These are phyloP conservation scores for Brachymystax lenok DNA, from an alignment of 2,797 vertebrate species.

Conservation along the genomic window DNA sequence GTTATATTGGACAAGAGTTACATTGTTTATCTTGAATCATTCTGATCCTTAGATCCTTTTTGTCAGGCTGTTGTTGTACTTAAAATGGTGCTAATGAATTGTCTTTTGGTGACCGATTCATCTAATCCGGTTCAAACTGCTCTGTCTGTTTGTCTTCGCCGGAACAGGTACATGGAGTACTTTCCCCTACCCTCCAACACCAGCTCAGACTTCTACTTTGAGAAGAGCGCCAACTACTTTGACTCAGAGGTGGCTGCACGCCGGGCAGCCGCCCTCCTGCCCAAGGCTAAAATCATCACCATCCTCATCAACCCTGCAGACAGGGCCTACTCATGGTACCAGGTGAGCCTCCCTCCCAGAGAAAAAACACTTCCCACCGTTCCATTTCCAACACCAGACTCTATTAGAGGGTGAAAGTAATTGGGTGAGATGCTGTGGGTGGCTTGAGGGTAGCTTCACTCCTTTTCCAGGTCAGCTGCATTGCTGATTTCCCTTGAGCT, in stretches of 20 bases:
- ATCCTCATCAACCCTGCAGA: slow-evolving; percentile 98
- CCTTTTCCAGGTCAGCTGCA: not conserved
- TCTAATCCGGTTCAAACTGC: too few relatives aligned
- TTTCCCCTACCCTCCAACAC: slow-evolving; percentile 98
- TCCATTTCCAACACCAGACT: not conserved
- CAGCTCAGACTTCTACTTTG: slow-evolving; percentile 98
- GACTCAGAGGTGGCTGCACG: slow-evolving; percentile 92
- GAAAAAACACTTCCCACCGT: not conserved
- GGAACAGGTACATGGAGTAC: slow-evolving; percentile 96
- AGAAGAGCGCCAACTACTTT: slow-evolving; percentile 99
- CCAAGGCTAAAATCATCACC: slow-evolving; percentile 95
- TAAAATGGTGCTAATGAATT: too few relatives aligned
- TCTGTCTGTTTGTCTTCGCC: not conserved
- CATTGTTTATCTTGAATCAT: too few relatives aligned
- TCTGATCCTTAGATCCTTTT: too few relatives aligned
- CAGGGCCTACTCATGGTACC: slow-evolving; percentile 92
- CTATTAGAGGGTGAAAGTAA: not conserved
- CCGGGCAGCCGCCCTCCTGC: slow-evolving; percentile 88
- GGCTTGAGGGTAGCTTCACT: not conserved
- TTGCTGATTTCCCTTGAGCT: not conserved
- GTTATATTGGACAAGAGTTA: not conserved
- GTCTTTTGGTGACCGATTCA: too few relatives aligned
- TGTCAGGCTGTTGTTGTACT: too few relatives aligned
- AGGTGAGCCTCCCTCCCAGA: not conserved
- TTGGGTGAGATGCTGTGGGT: not conserved